phyloP scores from a whole-genome alignment of 2,113 vertebrate species.

The Agelaius tricolor region DNA sequence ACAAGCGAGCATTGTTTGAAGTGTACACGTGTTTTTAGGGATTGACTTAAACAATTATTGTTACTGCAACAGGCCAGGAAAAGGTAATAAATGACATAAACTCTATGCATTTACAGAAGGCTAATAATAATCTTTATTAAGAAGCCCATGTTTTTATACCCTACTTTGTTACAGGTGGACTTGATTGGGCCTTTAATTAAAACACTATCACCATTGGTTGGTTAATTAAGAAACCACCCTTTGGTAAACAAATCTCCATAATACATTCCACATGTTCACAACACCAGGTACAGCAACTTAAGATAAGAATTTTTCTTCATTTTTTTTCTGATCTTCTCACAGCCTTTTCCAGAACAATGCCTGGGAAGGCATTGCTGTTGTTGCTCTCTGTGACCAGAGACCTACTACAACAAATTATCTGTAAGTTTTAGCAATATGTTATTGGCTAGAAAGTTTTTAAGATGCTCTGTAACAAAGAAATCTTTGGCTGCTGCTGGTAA shows the following conservation, averaged over 20 bases:
- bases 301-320: neutral
- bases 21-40: neutral
- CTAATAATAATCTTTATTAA: neutral
- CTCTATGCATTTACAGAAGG: neutral
- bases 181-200: neutral
- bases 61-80: neutral
- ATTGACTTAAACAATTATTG: neutral
- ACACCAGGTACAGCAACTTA: neutral
- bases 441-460: neutral
- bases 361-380: neutral
- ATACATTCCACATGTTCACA: neutral
- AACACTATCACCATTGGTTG: neutral
- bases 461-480: neutral
- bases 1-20: neutral
- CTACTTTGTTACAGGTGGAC: neutral
- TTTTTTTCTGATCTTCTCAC: neutral
- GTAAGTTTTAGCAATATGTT: neutral
- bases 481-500: neutral
- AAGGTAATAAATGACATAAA: neutral
- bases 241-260: neutral
- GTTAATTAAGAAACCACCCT: neutral
- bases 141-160: neutral
- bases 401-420: neutral
- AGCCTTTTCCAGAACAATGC: neutral
- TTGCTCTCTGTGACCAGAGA: neutral